Evolutionary conservation across 1,140 invertebrate species (phyloP).

Genomic region (Carposina sasakii): DNA sequence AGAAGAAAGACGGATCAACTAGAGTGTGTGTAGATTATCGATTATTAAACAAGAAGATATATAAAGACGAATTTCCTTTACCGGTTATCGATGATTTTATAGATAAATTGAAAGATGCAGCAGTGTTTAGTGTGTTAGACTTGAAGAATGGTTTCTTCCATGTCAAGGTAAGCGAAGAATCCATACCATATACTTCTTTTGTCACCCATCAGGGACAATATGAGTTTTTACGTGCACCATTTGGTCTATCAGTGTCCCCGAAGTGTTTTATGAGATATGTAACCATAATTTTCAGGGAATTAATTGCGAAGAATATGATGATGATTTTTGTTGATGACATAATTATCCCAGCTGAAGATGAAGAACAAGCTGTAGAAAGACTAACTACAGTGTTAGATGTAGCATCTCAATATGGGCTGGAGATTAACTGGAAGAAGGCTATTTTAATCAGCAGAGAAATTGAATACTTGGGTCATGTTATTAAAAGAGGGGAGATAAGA

Average conservation of each 20-base stretch:
- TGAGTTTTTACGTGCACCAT: conserved; percentile 38
- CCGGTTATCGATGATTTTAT: conserved; percentile 64
- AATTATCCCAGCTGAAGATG: conserved; percentile 16
- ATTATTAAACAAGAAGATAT: conserved; percentile 49
- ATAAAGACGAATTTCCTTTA: conserved; percentile 52
- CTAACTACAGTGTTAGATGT: conserved; percentile 22
- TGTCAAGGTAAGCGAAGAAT: conserved; percentile 38
- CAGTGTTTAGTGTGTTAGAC: conserved; percentile 66
- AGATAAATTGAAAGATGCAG: conserved; percentile 34
- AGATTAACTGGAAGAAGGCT: conserved; percentile 29
- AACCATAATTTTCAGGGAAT: conserved; percentile 20
- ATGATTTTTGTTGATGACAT: conserved; percentile 26
- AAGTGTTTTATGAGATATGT: conserved; percentile 45
- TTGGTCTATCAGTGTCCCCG: conserved; percentile 35
- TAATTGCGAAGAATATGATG: conserved; percentile 10
- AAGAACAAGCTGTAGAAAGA: conserved; percentile 23
- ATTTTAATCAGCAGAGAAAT: conserved; percentile 31
- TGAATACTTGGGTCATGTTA: conserved; percentile 28
- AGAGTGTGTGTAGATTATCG: conserved; percentile 69
- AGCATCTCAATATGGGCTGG: conserved; percentile 10
- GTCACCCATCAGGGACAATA: conserved; percentile 38
- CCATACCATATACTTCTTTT: conserved; percentile 60
- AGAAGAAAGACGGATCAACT: conserved; percentile 25
- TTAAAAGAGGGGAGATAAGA: conserved; percentile 13
- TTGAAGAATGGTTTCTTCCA: conserved; percentile 67